Percentiles rank a stretch among this genome's conserved stretches.
phyloP scores from a whole-genome alignment of 1,140 invertebrate genomes.

The Aphis craccivora region DNA sequence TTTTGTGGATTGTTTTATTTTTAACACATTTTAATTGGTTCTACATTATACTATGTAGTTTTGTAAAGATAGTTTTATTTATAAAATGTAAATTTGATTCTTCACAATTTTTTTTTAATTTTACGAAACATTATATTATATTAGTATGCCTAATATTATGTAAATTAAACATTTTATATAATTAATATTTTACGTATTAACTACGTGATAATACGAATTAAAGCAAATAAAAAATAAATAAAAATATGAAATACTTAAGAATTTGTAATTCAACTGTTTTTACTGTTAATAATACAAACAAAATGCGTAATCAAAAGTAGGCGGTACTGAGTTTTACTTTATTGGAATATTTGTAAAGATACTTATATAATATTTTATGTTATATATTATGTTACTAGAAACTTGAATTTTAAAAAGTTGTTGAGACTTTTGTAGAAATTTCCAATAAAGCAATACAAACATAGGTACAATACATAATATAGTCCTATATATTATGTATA shows the following conservation, averaged over 20 bases:
- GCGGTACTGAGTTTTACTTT: neutral
- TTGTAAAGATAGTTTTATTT: too few species aligned
- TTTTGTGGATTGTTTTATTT: neutral
- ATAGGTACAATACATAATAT: neutral
- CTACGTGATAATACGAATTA: neutral
- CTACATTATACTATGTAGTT: too few species aligned
- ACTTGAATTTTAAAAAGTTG: neutral
- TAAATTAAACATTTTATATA: neutral
- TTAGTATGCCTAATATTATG: neutral
- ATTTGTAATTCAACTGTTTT: neutral
- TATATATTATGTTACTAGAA: neutral
- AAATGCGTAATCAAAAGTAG: too few species aligned
- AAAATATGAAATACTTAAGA: neutral
- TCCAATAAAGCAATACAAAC: neutral
- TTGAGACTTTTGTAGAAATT: neutral
- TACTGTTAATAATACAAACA: neutral
- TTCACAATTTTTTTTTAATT: too few species aligned
- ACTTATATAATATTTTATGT: neutral
- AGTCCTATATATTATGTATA: too few species aligned
- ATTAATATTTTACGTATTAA: neutral
- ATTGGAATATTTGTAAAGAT: neutral
- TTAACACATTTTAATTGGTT: neutral
- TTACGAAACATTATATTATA: too few species aligned
- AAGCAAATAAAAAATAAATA: neutral
- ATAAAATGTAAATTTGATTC: too few species aligned